A percentile compares a stretch with the other conserved stretches of the same genome.
phyloP scores from a whole-genome alignment of 1,140 invertebrate species.

The Cydia amplana region DNA sequence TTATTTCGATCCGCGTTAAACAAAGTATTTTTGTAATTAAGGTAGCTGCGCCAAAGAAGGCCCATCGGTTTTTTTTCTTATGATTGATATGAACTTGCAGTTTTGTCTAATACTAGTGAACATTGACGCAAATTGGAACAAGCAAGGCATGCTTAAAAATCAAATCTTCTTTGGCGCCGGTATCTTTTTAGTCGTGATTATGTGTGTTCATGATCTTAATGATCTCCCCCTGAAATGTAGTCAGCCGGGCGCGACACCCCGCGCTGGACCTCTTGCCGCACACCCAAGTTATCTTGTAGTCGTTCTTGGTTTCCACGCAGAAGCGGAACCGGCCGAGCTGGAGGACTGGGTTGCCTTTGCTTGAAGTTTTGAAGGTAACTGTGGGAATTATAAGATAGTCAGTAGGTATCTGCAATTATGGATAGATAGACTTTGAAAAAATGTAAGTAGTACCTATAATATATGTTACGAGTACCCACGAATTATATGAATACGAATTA shows the following conservation, averaged over 20 bases:
- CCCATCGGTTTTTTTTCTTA: too few relatives aligned
- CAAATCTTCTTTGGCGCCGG: too few relatives aligned
- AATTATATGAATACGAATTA: too few relatives aligned
- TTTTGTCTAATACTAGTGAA: too few relatives aligned
- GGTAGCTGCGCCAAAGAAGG: too few relatives aligned
- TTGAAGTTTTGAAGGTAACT: constrained; percentile 29
- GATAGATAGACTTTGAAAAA: background rate
- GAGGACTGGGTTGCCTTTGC: constrained; percentile 43
- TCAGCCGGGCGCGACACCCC: constrained; percentile 41
- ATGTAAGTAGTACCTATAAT: background rate
- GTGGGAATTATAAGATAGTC: background rate
- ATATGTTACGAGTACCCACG: too few relatives aligned
- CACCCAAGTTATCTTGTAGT: constrained; percentile 36
- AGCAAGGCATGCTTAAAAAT: too few relatives aligned
- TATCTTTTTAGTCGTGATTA: background rate
- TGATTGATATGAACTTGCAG: too few relatives aligned
- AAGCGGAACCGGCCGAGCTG: constrained; percentile 37
- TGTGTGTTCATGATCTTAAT: background rate
- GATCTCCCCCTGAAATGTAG: constrained; percentile 34
- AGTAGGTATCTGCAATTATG: background rate
- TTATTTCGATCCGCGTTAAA: too few relatives aligned
- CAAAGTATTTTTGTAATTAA: too few relatives aligned
- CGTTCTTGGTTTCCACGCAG: constrained; percentile 27
- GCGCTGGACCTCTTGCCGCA: constrained; percentile 40
- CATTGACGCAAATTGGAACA: too few relatives aligned